Evolutionary conservation across 2,888 invertebrate species (phyloP), one percentile per base, ranked within the genome.

Genomic region (Trypoxylon attenuatum): DNA sequence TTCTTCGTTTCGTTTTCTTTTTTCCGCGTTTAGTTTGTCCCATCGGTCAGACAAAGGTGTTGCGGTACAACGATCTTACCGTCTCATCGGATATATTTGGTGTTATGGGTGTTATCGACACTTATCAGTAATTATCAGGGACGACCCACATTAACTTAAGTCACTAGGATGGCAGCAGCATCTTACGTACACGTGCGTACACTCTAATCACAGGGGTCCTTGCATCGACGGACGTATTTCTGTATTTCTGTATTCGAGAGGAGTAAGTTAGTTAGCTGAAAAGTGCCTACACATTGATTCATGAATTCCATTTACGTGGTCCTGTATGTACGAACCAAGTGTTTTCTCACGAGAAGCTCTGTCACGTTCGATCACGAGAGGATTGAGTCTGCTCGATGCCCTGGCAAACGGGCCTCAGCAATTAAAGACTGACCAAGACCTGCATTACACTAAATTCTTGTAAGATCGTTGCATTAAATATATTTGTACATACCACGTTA

Each of bases 361-460:
- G 63, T 75, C 69, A 62, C 60, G 71, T 72, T 73, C 71, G 71
- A 73, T 76, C 68, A 67, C 67, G 55, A 70, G 72, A 72, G 64
- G 73, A 79, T 79, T 66, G 74, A 76, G 73, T 79, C 77, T 82
- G 75, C 75, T 80, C 70, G 79, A 68, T 59, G 80, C 71, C 71
- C 75, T 69, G 74, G 49, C 38, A 52, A 75, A 71, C 62, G 75
- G 82, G 83, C 81, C 83, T 84, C 84, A 74, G 83, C 80, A 84
- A 84, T 77, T 79, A 77, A 86, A 84, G 86, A 86, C 86, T 86
- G 86, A 86, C 80, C 80, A 84, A 86, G 84, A 86, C 84, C 84
- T 85, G 83, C 86, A 86, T 86, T 85, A 85, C 80, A 82, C 76
- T 84, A 78, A 82, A 82, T 82, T 80, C 78, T 76, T 80, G 73